Conservation (phyloP, 2,113 vertebrate genomes). For the Polypterus bichir region DNA sequence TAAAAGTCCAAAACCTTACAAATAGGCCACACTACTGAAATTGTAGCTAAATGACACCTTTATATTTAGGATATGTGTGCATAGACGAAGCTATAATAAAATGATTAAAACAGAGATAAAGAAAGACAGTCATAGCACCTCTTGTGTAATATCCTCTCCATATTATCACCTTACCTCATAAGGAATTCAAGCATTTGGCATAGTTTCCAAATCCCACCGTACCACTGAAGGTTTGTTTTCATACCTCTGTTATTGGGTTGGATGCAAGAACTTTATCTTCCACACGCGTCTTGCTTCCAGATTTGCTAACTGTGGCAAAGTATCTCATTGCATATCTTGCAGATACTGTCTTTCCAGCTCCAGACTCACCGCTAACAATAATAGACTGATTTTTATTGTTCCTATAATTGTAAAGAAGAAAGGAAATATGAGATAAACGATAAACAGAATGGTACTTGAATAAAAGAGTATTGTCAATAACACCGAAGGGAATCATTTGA, state of each 20-base stretch:
- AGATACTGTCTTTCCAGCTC: slow-evolving; percentile 93
- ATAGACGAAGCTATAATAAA: too few species aligned
- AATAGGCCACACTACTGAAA: too few species aligned
- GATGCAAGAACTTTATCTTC: slow-evolving; percentile 92
- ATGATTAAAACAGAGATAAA: too few species aligned
- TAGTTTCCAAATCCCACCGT: background rate
- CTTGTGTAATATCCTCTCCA: too few species aligned
- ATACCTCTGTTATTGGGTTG: slow-evolving; percentile 88
- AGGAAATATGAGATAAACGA: background rate
- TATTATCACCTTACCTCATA: background rate
- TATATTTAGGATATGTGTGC: too few species aligned
- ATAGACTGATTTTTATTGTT: slow-evolving; percentile 90
- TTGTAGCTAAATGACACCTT: too few species aligned
- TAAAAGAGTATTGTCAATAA: background rate
- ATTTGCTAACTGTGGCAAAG: slow-evolving; percentile 89
- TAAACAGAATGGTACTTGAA: background rate
- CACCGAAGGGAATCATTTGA: background rate
- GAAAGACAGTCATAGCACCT: too few species aligned
- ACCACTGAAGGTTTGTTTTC: background rate
- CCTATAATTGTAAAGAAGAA: slow-evolving; percentile 35
- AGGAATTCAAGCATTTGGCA: background rate
- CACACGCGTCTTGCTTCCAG: slow-evolving; percentile 68
- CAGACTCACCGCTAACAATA: slow-evolving; percentile 93
- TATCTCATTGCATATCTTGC: slow-evolving; percentile 92
- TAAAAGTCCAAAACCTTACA: too few species aligned